A percentile compares a stretch with the other conserved stretches of the same genome.
phyloP scores from a whole-genome alignment of 2,113 vertebrate species.

The Fregata magnificens region DNA sequence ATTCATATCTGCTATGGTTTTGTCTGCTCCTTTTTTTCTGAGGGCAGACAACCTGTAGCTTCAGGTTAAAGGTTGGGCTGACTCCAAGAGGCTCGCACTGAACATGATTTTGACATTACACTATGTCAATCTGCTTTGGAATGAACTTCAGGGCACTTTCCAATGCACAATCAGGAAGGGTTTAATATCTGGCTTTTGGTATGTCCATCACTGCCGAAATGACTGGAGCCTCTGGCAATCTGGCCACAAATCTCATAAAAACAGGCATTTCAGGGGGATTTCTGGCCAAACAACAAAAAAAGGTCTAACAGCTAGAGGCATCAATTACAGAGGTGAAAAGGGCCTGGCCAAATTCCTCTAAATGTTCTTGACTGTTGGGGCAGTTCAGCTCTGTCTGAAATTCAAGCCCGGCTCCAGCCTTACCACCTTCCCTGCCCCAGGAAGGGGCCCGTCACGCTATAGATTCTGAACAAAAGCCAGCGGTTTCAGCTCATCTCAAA shows the following conservation, averaged over 20 bases:
- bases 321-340: conserved; percentile 17
- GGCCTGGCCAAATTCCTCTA: conserved; percentile 16
- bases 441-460: not conserved
- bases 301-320: not conserved
- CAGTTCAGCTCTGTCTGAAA: conserved; percentile 27
- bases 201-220: not conserved
- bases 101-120: not conserved
- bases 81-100: not conserved
- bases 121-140: not conserved
- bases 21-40: not conserved
- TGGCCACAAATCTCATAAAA: not conserved
- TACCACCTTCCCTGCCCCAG: conserved; percentile 19
- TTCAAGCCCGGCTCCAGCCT: conserved; percentile 28
- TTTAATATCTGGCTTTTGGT: conserved; percentile 6
- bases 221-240: not conserved
- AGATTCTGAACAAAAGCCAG: conserved; percentile 54
- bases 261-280: not conserved
- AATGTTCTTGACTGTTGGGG: conserved; percentile 18
- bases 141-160: not conserved
- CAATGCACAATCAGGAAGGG: not conserved
- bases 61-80: not conserved
- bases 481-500: conserved; percentile 16
- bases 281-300: not conserved
- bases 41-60: not conserved
- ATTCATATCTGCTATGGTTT: not conserved